Percentiles rank a stretch among this genome's conserved stretches.
phyloP scores from a whole-genome alignment of 1,140 invertebrate genomes.

The Vollenhovia emeryi region DNA sequence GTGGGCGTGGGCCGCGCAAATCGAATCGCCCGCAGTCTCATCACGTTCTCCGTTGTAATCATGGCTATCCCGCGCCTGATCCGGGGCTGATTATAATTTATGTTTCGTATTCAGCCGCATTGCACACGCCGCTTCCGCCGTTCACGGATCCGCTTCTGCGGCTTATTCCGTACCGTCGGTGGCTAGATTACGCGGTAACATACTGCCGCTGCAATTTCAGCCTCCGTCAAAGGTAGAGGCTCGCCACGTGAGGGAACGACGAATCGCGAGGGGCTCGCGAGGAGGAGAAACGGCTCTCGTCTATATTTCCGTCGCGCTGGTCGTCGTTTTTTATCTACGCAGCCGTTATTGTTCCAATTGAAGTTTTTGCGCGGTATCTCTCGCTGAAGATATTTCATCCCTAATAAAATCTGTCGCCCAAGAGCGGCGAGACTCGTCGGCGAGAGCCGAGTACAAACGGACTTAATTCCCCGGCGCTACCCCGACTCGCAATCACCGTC shows the following conservation, averaged over 20 bases:
- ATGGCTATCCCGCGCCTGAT: constrained; percentile 49
- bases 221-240: constrained; percentile 25
- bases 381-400: constrained; percentile 22
- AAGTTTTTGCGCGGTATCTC: background rate
- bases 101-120: constrained; percentile 43
- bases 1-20: constrained; percentile 79
- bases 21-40: constrained; percentile 79
- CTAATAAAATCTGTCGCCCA: constrained; percentile 38
- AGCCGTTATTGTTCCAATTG: constrained; percentile 11
- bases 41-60: constrained; percentile 77
- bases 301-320: background rate
- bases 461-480: constrained; percentile 28
- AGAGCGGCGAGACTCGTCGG: background rate
- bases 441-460: background rate
- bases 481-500: constrained; percentile 28
- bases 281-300: background rate
- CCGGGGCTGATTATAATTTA: constrained; percentile 79
- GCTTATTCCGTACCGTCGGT: constrained; percentile 3
- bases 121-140: constrained; percentile 36
- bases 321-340: constrained; percentile 26
- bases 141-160: constrained; percentile 37
- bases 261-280: background rate
- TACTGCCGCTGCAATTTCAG: constrained; percentile 23
- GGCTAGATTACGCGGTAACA: constrained; percentile 49
- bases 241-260: background rate